Percentiles rank a stretch among this genome's conserved stretches.
Conservation (phyloP, 1,140 invertebrate species). For the Ceratitis capitata region DNA sequence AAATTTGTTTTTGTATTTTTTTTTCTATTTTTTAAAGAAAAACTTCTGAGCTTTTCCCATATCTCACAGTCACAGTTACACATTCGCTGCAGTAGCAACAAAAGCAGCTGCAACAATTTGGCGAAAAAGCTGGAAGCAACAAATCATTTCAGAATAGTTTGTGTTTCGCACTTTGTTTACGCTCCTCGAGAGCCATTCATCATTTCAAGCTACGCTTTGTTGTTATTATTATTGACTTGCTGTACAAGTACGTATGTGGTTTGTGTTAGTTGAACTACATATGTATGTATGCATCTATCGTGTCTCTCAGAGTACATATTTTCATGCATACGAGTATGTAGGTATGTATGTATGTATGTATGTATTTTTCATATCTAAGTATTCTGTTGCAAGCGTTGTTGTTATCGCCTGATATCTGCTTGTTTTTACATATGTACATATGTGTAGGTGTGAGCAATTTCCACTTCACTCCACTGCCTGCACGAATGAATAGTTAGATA, state of each 20-base stretch:
- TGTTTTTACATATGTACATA: background rate
- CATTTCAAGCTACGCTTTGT: background rate
- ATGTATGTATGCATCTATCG: no score
- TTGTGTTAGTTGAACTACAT: background rate
- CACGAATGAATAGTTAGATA: no score
- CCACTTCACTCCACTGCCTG: no score
- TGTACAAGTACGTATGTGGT: background rate
- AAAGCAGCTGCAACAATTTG: background rate
- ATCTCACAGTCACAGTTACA: no score
- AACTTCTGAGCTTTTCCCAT: no score
- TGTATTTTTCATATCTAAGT: background rate
- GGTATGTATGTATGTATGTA: background rate
- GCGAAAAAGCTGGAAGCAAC: background rate
- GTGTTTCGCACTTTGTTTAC: background rate
- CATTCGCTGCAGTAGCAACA: background rate
- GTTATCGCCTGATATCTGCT: background rate
- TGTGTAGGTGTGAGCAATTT: no score
- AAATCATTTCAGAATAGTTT: constrained; percentile 24
- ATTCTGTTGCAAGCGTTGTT: background rate
- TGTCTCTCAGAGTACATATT: no score
- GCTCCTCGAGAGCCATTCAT: constrained; percentile 23
- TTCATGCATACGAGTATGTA: background rate
- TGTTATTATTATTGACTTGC: background rate
- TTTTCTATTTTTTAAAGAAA: no score
- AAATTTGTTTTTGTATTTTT: no score